Base-by-base conservation (phyloP, 2,888 invertebrate genomes). In the Chrysomela aeneicollis region DNA sequence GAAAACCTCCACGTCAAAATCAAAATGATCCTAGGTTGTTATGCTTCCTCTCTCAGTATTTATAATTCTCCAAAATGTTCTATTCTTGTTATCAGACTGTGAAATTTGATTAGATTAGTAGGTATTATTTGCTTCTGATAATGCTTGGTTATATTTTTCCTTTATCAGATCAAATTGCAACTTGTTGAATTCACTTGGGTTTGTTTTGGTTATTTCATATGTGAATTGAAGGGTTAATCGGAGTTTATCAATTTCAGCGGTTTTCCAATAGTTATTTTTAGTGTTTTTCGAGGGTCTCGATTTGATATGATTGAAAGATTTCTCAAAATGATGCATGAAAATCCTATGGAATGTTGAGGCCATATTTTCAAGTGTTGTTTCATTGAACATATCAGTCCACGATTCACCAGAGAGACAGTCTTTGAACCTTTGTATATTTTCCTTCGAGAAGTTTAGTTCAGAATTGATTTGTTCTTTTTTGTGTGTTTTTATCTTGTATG, bases 301-400 rank as follows among this genome's bases (percentile, higher is more conserved):
- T 35, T 9, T 35, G 32, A 35, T 35, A 9, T 2, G 32, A 35
- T 5, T 9, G 10, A 35, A 10, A 35, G 32, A 35, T 9, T 35
- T 9, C 6, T 18, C 1, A 51, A 51, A 22, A 21, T 51, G 22
- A 22, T 22, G 21, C 22, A 51, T 51, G 15, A 51, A 51, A 22
- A 22, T 51, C 51, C 22, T 12, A 51, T 21, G 22, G n/a, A 51
- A 51, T 51, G 8, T 51, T 51, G 22, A 22, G 22, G 22, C n/a
- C 10, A 51, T 9, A 2, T 51, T 51, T 9, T 51, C 51, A 2
- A 2, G 10, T 51, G 51, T 51, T 51, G 15, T n/a, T 51, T 51
- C 51, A 12, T 51, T 22, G 22, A 22, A 51, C 26, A 22, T 51
- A 51, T 51, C 51, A 12, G 12, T 51, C 51, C 51, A 51, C 22